A percentile compares a stretch with the other conserved stretches of the same genome.
Evolutionary conservation across 2,888 invertebrate genomes (phyloP).

Genomic region (Drosophila lacicola): DNA sequence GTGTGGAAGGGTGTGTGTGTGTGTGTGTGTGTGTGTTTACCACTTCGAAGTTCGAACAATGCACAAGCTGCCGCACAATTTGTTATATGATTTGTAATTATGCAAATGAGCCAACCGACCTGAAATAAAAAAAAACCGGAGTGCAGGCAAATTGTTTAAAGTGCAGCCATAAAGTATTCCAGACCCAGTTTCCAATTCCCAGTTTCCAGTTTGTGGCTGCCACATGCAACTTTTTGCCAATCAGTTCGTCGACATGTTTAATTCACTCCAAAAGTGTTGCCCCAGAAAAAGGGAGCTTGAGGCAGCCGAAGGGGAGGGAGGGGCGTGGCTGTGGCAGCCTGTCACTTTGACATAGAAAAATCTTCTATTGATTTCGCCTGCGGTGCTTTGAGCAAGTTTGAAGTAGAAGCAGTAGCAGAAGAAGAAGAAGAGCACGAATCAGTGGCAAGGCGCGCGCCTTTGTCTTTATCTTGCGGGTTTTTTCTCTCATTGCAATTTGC

Average conservation of each 20-base stretch:
- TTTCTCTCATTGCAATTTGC: slow-evolving; percentile 55
- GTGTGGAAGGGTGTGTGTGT: background rate
- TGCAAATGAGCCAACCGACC: slow-evolving; percentile 60
- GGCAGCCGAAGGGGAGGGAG: too few relatives aligned
- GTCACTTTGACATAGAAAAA: slow-evolving; percentile 73
- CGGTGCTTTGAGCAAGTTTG: background rate
- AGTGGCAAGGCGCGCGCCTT: background rate
- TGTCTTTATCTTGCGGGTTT: slow-evolving; percentile 12
- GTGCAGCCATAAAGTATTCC: slow-evolving; percentile 18
- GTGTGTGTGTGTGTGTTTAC: slow-evolving; percentile 18
- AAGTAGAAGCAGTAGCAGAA: background rate
- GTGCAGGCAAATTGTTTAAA: slow-evolving; percentile 48
- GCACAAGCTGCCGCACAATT: slow-evolving; percentile 38
- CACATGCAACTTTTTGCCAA: slow-evolving; percentile 50
- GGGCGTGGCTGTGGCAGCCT: slow-evolving; percentile 11
- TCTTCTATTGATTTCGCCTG: slow-evolving; percentile 66
- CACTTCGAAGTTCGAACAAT: slow-evolving; percentile 42
- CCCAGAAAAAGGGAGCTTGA: background rate
- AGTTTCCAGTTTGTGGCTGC: slow-evolving; percentile 13
- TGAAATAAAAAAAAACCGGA: slow-evolving; percentile 31
- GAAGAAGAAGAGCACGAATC: background rate
- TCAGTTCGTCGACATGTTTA: slow-evolving; percentile 68
- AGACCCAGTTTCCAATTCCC: background rate
- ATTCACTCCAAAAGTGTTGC: slow-evolving; percentile 32
- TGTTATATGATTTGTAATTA: slow-evolving; percentile 75